These are phyloP conservation scores for Hemicentrotus pulcherrimus DNA, from an alignment of 35 echinoderm and acorn worm genomes.

Conservation along the genomic window DNA sequence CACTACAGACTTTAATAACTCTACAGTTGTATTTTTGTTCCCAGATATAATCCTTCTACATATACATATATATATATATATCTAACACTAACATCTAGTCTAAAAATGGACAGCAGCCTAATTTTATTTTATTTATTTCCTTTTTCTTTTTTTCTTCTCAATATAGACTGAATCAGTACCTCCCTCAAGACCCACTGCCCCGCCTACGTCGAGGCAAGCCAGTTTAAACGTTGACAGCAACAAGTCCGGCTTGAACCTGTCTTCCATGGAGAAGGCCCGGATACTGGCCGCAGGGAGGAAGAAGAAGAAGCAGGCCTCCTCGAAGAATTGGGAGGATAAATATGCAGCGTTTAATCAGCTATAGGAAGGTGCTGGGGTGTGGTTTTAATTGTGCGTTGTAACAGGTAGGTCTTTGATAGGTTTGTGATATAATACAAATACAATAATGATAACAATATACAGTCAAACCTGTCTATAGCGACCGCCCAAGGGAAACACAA, in stretches of 20 bases:
- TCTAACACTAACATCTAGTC: no score
- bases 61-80: no score
- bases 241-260: slow-evolving; percentile 49
- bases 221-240: background rate
- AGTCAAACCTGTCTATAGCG: no score
- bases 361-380: slow-evolving; percentile 8
- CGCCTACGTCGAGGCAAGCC: background rate
- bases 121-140: background rate
- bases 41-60: no score
- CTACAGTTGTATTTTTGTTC: no score
- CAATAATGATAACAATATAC: no score
- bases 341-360: slow-evolving; percentile 72
- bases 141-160: background rate
- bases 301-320: slow-evolving; percentile 71
- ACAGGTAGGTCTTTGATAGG: background rate
- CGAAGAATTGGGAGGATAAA: slow-evolving; percentile 65
- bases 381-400: background rate
- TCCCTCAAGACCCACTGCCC: slow-evolving; percentile 20
- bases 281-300: slow-evolving; percentile 57
- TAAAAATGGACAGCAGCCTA: no score
- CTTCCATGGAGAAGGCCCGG: slow-evolving; percentile 73
- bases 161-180: background rate
- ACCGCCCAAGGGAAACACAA: no score
- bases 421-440: no score
- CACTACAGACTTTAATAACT: no score